Base-by-base conservation (phyloP, 2,888 invertebrate genomes). In the Nasonovia ribisnigri region DNA sequence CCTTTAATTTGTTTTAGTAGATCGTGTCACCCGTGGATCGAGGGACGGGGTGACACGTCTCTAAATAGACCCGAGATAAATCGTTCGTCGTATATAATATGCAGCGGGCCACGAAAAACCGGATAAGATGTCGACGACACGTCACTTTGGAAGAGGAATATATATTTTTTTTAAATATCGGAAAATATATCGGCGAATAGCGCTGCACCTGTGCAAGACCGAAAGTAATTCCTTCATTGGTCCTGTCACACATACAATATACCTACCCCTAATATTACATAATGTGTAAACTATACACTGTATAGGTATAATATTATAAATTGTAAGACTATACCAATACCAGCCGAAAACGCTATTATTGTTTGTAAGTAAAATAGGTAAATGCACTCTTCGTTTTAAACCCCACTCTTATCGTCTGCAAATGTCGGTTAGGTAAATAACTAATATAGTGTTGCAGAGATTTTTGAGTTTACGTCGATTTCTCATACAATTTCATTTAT, bases 1-100 rank as follows among this genome's bases (percentile, higher is more conserved):
- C 93, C 86, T 90, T 90, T 93, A 93, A 90, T 93, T 90, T 86
- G 90, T 93, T 93, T 93, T 86, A 93, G 84, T 93, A 36, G 48
- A 93, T 51, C 36, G 84, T 8, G 77, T 77, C 77, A 20, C 36
- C 24, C n/a, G 54, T 11, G 29, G 51, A 36, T 36, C n/a, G 91
- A 26, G 6, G 26, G 42, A 54, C 36, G 42, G 26, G 43, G 42
- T 36, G 60, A 51, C 29, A n/a, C 42, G 90, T 93, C 26, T 93
- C 60, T 86, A 57, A 90, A 89, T 60, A 93, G 86, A 84, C 46
- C 20, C 26, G 93, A 90, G 84, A 93, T 93, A 90, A 93, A 93
- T 90, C 84, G 87, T 88, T 20, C 29, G n/a, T 88, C 11, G 29
- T 43, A 88, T 43, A 88, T 88, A 89, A 88, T 54, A 89, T 84